Evolutionary conservation across 2,797 vertebrate species (phyloP), one percentile per base, ranked within the genome.

Genomic region (Nothura maculosa): DNA sequence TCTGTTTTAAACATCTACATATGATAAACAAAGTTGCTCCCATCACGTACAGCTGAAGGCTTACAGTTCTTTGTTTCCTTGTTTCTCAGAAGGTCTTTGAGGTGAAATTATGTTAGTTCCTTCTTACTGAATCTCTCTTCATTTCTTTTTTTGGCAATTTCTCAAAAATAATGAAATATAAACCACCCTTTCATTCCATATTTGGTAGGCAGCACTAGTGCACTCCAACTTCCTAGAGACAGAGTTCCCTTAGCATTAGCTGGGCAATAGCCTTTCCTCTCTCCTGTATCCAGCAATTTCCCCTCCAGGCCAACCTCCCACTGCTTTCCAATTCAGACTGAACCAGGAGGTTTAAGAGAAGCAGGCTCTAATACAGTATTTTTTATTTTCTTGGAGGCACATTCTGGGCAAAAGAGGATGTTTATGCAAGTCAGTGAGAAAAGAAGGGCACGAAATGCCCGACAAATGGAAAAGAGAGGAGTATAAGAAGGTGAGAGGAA

Each of bases 81-180:
- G 36, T 81, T 89, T 50, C 43, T 84, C 36, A 61, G 57, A 61
- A 70, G 25, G 50, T 15, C 19, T 90, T 63, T 52, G 63, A 83
- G 30, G 57, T 15, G 40, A 81, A 62, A 64, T 73, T 74, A 24
- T 32, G 2, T 16, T 60, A 48, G 8, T 14, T 75, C 4, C 10
- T 84, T 87, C 55, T 67, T 54, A 64, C 4, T 7, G 22, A 91
- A 61, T 18, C 15, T 74, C 38, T 68, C 12, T 42, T 38, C 28
- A 30, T 30, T 87, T 74, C n/a, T n/a, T n/a, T n/a, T n/a, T n/a
- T n/a, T 0, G 0, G 11, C 25, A 79, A 13, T 61, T 57, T 48
- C 17, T 84, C 17, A 54, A 48, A 76, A 81, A 50, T 15, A 47
- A 67, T 17, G 21, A 63, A 60, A 48, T 21, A 20, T 11, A 79